These are phyloP conservation scores for Etheostoma cragini DNA, from an alignment of 2,113 vertebrate species.

Conservation along the genomic window DNA sequence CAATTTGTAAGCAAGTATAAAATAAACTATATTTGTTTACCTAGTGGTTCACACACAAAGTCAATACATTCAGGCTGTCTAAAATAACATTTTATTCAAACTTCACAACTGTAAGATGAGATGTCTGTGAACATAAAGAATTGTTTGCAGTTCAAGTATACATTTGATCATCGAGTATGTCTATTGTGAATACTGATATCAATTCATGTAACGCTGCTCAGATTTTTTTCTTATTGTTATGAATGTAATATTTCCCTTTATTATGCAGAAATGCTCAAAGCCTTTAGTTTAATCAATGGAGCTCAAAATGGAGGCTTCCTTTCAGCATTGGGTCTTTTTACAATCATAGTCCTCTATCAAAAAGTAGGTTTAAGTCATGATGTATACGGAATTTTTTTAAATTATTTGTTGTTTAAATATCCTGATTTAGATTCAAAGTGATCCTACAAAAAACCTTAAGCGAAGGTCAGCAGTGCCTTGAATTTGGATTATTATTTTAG, in stretches of 20 bases:
- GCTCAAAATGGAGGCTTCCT: not conserved
- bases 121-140: slow-evolving; percentile 20
- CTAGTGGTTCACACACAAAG: slow-evolving; percentile 1
- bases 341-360: not conserved
- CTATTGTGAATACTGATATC: slow-evolving; percentile 4
- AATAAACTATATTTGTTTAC: slow-evolving; percentile 36
- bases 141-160: slow-evolving; percentile 5
- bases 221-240: slow-evolving; percentile 11
- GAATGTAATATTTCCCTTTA: slow-evolving; percentile 21
- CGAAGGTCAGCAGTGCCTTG: slow-evolving; percentile 56
- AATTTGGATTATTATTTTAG: slow-evolving; percentile 32
- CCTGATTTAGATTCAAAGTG: not conserved
- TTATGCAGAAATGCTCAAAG: slow-evolving; percentile 33
- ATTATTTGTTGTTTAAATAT: slow-evolving; percentile 14
- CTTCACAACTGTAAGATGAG: not conserved
- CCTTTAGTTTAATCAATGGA: slow-evolving; percentile 5
- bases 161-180: not conserved
- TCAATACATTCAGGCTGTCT: not conserved
- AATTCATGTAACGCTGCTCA: slow-evolving; percentile 18
- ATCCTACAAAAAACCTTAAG: slow-evolving; percentile 21
- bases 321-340: slow-evolving; percentile 9
- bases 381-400: slow-evolving; percentile 35
- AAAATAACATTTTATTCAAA: slow-evolving; percentile 15
- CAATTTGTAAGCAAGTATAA: slow-evolving; percentile 7
- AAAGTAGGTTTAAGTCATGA: slow-evolving; percentile 7